These are phyloP conservation scores for Bothrops jararaca DNA, from an alignment of 2,113 vertebrate species.

Conservation along the genomic window DNA sequence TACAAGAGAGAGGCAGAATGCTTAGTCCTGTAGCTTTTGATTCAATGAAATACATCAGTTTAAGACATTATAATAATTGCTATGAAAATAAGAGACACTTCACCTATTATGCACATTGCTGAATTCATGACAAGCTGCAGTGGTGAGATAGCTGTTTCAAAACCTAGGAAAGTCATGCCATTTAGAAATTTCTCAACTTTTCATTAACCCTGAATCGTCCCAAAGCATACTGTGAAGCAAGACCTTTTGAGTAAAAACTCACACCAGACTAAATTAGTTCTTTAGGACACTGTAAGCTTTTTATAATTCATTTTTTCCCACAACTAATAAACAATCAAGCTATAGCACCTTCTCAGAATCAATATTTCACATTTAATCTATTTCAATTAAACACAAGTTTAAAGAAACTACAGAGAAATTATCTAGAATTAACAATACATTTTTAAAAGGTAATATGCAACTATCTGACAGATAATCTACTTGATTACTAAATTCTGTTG, in stretches of 20 bases:
- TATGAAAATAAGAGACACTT: constrained; percentile 25
- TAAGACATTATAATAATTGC: constrained; percentile 19
- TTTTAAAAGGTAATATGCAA: neutral
- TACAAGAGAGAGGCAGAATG: neutral
- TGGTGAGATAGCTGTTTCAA: neutral
- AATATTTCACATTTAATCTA: neutral
- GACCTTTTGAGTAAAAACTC: neutral
- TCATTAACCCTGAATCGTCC: neutral
- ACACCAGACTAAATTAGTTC: neutral
- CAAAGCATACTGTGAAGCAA: neutral
- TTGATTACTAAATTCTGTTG: neutral
- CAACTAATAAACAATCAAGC: neutral
- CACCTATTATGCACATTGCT: neutral
- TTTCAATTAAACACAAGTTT: neutral
- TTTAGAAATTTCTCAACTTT: neutral
- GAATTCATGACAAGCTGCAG: neutral
- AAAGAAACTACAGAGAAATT: neutral
- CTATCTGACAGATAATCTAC: neutral
- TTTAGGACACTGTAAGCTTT: neutral
- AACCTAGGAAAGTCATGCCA: neutral
- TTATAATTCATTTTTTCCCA: neutral
- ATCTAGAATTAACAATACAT: neutral
- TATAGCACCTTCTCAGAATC: neutral
- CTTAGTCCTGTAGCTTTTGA: constrained; percentile 4
- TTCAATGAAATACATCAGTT: constrained; percentile 39